Percentiles rank a stretch among this genome's conserved stretches.
Conservation (phyloP, 1,140 invertebrate species). For the Antheraea pernyi region DNA sequence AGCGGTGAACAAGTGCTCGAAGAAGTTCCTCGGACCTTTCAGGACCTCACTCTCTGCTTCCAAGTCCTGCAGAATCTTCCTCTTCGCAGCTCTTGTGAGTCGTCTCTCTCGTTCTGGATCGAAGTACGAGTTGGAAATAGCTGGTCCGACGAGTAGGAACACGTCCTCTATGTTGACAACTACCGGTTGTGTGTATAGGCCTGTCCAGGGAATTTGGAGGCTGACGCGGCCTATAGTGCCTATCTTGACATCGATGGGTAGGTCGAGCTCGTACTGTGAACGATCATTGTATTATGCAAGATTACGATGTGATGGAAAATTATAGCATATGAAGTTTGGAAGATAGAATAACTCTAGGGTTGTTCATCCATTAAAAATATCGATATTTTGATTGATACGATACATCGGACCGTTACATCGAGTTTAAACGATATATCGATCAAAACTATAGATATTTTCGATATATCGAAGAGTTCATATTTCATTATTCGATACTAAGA, state of each 20-base stretch:
- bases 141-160: constrained; percentile 87
- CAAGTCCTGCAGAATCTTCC: constrained; percentile 78
- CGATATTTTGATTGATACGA: too few species aligned
- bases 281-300: not conserved
- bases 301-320: too few species aligned
- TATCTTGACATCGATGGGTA: constrained; percentile 90
- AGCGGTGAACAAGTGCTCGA: constrained; percentile 86
- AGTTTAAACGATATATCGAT: too few species aligned
- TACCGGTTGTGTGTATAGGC: constrained; percentile 85
- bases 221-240: constrained; percentile 88
- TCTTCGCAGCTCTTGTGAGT: constrained; percentile 86
- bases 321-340: too few species aligned
- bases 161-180: constrained; percentile 87
- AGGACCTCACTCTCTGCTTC: constrained; percentile 77
- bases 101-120: constrained; percentile 88
- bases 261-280: constrained; percentile 86
- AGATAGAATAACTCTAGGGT: too few species aligned
- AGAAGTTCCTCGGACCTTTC: constrained; percentile 80
- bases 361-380: too few species aligned
- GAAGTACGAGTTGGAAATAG: constrained; percentile 83
- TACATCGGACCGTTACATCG: too few species aligned
- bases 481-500: too few species aligned
- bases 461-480: too few species aligned
- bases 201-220: constrained; percentile 89
- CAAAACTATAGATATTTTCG: too few species aligned